Percentiles rank a stretch among this genome's conserved stretches.
phyloP scores from a whole-genome alignment of 2,888 invertebrate species.

The Meteorus colon region DNA sequence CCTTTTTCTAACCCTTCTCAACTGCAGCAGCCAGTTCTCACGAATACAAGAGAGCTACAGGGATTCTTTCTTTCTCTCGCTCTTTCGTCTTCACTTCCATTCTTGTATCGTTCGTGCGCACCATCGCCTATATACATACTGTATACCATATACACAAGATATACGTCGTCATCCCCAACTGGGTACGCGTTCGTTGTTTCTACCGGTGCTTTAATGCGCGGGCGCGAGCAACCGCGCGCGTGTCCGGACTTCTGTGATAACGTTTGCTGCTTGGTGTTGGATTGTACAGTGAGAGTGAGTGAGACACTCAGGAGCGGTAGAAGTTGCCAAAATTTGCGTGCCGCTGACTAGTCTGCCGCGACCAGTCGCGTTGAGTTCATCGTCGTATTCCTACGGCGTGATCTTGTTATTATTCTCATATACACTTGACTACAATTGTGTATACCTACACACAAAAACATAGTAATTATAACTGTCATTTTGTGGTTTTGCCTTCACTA shows the following conservation, averaged over 20 bases:
- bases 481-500: too few relatives aligned
- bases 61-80: background rate
- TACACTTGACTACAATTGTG: background rate
- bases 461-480: too few relatives aligned
- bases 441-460: background rate
- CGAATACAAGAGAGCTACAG: background rate
- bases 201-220: slow-evolving; percentile 60
- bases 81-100: background rate
- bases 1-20: slow-evolving; percentile 2
- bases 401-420: slow-evolving; percentile 36
- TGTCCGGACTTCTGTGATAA: slow-evolving; percentile 55
- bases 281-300: slow-evolving; percentile 37
- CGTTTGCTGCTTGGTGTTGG: slow-evolving; percentile 39
- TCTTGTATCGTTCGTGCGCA: background rate
- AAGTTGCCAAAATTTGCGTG: slow-evolving; percentile 54
- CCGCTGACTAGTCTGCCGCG: slow-evolving; percentile 59
- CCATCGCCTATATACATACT: background rate
- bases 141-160: background rate
- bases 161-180: background rate
- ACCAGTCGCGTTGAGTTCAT: slow-evolving; percentile 57
- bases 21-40: background rate
- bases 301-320: slow-evolving; percentile 39
- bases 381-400: slow-evolving; percentile 42
- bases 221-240: slow-evolving; percentile 60
- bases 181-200: background rate